Percentiles rank a stretch among this genome's conserved stretches.
Conservation (phyloP, 2,113 vertebrate genomes). For the Collichthys lucidus region DNA sequence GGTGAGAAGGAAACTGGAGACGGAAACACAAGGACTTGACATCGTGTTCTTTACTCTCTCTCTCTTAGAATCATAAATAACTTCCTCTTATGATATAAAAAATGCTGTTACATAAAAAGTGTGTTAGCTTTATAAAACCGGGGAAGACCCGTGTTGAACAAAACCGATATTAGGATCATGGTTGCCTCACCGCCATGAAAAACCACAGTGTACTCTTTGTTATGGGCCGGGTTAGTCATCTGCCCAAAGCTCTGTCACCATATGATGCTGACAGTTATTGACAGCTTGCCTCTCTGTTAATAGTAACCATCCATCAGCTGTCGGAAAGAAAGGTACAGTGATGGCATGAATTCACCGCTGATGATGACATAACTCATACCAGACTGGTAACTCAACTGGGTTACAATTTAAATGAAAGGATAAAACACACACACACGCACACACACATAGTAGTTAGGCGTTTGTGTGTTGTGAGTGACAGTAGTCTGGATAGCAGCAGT, state of each 20-base stretch:
- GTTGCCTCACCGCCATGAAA: background rate
- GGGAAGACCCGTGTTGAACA: slow-evolving; percentile 24
- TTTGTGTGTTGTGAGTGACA: slow-evolving; percentile 13
- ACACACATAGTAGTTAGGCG: background rate
- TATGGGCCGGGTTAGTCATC: slow-evolving; percentile 13
- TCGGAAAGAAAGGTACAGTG: background rate
- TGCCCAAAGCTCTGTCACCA: slow-evolving; percentile 2
- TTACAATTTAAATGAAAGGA: too few relatives aligned
- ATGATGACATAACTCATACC: slow-evolving; percentile 16
- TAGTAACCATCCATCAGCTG: slow-evolving; percentile 22
- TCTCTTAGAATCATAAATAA: background rate
- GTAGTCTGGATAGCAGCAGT: slow-evolving; percentile 17
- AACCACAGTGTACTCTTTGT: background rate
- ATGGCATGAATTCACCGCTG: slow-evolving; percentile 23
- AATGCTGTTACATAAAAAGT: background rate
- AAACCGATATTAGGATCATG: background rate
- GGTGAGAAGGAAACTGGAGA: too few relatives aligned
- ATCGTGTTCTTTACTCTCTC: background rate
- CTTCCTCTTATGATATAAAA: background rate
- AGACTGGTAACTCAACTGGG: background rate
- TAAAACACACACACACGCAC: background rate
- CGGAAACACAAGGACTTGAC: too few relatives aligned
- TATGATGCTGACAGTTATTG: slow-evolving; percentile 46
- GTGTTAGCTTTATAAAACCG: slow-evolving; percentile 3
- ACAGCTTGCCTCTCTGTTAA: slow-evolving; percentile 32